A percentile compares a stretch with the other conserved stretches of the same genome.
Conservation (phyloP, 2,797 vertebrate species). For the Novumbra hubbsi region DNA sequence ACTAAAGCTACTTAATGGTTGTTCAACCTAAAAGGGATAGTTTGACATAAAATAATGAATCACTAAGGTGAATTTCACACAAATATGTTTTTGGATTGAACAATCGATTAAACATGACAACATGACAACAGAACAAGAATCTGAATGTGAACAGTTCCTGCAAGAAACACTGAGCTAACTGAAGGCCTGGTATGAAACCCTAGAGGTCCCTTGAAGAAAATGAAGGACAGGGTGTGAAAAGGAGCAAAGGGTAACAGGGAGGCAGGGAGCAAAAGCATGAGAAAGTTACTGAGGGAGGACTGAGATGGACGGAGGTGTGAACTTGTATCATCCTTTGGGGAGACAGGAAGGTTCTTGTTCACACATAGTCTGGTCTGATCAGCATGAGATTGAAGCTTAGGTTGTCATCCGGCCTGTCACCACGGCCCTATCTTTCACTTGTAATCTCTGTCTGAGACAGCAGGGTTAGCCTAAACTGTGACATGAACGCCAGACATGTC, state of each 20-base stretch:
- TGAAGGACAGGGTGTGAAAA: not conserved
- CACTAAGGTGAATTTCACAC: too few species aligned
- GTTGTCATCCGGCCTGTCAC: not conserved
- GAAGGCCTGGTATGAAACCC: too few species aligned
- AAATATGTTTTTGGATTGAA: too few species aligned
- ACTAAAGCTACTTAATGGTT: too few species aligned
- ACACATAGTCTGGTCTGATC: not conserved
- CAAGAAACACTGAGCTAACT: too few species aligned
- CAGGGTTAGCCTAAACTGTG: not conserved
- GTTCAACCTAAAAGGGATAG: too few species aligned
- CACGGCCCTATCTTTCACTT: not conserved
- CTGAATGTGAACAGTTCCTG: too few species aligned
- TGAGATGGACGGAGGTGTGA: not conserved
- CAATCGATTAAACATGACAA: too few species aligned
- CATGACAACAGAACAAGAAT: too few species aligned
- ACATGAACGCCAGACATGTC: not conserved
- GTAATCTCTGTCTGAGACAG: not conserved
- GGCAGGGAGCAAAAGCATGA: not conserved
- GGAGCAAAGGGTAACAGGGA: not conserved
- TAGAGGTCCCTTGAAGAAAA: too few species aligned
- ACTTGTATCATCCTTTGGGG: not conserved
- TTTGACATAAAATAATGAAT: too few species aligned
- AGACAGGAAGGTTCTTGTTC: not conserved
- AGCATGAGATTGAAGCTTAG: not conserved
- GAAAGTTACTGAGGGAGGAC: too few species aligned